These are phyloP conservation scores for Phyllostomus discolor DNA, from an alignment of 2,113 vertebrate genomes.

Conservation along the genomic window DNA sequence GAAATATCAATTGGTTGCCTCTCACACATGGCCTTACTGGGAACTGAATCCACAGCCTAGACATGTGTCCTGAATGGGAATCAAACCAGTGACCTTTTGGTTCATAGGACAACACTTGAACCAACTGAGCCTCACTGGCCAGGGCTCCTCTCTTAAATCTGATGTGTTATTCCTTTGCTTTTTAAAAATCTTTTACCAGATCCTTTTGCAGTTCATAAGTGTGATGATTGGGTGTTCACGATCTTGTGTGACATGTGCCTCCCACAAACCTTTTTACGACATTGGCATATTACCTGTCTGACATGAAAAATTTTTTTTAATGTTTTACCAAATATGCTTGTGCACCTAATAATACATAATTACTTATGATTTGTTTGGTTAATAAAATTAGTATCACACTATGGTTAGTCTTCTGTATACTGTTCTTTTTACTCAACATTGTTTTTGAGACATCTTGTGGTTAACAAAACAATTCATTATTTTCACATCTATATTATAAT, in stretches of 20 bases:
- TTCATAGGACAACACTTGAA: no score
- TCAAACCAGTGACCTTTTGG: no score
- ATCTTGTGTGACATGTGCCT: no score
- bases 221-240: no score
- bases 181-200: constrained; percentile 14
- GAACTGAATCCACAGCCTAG: no score
- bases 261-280: no score
- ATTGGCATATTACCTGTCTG: no score
- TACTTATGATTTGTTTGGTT: neutral
- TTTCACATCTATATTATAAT: neutral
- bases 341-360: neutral
- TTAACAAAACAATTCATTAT: neutral
- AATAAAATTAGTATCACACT: neutral
- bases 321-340: neutral
- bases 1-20: no score
- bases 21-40: no score
- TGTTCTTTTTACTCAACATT: neutral
- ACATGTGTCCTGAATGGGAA: no score
- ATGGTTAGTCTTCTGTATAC: neutral
- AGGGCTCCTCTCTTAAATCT: neutral
- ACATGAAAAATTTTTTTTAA: neutral
- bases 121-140: no score
- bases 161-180: neutral
- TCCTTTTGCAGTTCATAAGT: no score
- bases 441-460: neutral